Base-by-base conservation (phyloP, 2,113 vertebrate species). In the Mobula hypostoma region DNA sequence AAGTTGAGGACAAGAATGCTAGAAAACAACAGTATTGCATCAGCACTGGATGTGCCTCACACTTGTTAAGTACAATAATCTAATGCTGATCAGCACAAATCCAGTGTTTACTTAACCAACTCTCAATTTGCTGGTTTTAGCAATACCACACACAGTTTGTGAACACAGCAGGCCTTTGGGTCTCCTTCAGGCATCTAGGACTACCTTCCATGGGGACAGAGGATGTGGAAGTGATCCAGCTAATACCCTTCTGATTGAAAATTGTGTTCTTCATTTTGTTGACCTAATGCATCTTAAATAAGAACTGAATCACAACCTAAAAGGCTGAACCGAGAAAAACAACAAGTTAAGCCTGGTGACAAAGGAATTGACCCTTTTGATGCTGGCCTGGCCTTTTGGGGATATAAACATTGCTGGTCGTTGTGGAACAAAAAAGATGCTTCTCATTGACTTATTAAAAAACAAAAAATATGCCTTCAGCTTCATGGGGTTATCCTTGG, bases 261-360 rank as follows among this genome's bases (percentile, higher is more conserved):
- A 40, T 93, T 93, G 70, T 29, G 70, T 48, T 74, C 21, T 74
- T 93, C 91, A 56, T 93, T 93, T 70, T 70, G 68, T 93, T 93
- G 36, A 93, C 91, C 70, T 74, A 93, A 93, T 93, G 91, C 74
- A 74, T 74, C 17, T 36, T 76, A 29, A 93, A 93, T 56, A 93
- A 68, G 70, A 93, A 70, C 68, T 93, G 70, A 93, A 74, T 93
- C 70, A 76, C 21, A 74, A 93, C 29, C 36, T 11, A 5, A 56
- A 56, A 74, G 70, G 5, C 91, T 74, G 32, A 36, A 72, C 66
- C 74, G 91, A 93, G 91, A 92, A 36, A 74, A 36, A 93, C 40
- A 93, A 93, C 70, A 93, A 76, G 40, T 36, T 93, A 93, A 93
- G 70, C 91, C 91, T 93, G 68, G 70, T 93, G 36, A 93, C 70